These are phyloP conservation scores for Pachypanchax playfairii DNA, from an alignment of 2,113 vertebrate genomes.

Conservation along the genomic window DNA sequence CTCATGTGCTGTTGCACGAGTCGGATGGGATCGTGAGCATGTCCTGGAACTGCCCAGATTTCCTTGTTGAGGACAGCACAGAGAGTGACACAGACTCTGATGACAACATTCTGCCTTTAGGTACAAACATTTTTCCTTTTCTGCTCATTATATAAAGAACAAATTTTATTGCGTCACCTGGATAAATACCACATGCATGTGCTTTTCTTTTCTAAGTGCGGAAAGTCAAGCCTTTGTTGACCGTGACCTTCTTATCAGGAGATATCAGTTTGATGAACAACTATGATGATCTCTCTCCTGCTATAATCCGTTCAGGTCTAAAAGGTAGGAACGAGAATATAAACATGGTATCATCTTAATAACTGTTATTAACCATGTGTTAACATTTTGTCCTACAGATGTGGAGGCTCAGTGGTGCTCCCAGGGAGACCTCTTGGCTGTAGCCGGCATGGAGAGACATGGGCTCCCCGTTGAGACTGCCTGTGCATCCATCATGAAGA, in stretches of 20 bases:
- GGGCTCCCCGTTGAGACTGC: constrained; percentile 82
- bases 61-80: constrained; percentile 97
- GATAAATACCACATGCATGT: constrained; percentile 19
- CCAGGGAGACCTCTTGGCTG: constrained; percentile 94
- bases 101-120: constrained; percentile 89
- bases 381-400: constrained; percentile 68
- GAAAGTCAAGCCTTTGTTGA: constrained; percentile 91
- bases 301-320: constrained; percentile 91
- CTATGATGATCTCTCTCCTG: constrained; percentile 95
- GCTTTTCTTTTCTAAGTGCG: constrained; percentile 75
- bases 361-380: neutral
- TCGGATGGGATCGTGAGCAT: constrained; percentile 95
- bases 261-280: constrained; percentile 98
- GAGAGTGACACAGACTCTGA: constrained; percentile 97
- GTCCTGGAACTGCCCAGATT: constrained; percentile 98
- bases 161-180: neutral
- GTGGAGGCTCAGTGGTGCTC: constrained; percentile 98
- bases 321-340: constrained; percentile 84
- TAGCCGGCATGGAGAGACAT: constrained; percentile 94
- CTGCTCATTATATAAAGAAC: neutral
- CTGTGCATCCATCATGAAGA: constrained; percentile 85
- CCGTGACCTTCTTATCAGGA: constrained; percentile 97
- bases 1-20: constrained; percentile 93
- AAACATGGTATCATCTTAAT: too few relatives aligned
- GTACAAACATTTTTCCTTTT: constrained; percentile 63